phyloP scores from a whole-genome alignment of 2,888 invertebrate genomes.

The Iselma pallidipennis region DNA sequence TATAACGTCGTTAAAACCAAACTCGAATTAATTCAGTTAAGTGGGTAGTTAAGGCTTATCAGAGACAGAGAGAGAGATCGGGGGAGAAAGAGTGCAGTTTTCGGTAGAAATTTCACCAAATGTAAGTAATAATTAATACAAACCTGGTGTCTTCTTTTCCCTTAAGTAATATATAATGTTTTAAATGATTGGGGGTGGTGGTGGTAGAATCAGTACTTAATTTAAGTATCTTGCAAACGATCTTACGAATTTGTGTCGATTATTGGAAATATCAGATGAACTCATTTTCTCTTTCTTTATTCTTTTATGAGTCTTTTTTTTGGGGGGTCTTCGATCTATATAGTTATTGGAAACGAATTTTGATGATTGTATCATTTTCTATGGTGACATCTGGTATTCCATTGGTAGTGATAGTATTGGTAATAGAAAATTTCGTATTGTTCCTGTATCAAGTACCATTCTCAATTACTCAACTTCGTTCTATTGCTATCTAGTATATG shows the following conservation, averaged over 20 bases:
- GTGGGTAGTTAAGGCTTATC: neutral
- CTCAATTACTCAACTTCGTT: neutral
- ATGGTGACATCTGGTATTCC: neutral
- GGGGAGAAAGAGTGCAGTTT: too few species aligned
- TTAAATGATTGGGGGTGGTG: neutral
- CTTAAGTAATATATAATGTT: neutral
- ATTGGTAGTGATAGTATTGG: neutral
- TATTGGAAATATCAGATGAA: neutral
- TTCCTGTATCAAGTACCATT: neutral
- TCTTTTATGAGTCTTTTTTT: too few species aligned
- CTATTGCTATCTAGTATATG: too few species aligned
- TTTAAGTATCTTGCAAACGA: neutral
- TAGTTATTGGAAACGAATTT: neutral
- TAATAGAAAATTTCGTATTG: neutral
- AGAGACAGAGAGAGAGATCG: neutral
- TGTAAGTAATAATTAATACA: neutral
- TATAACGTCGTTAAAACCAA: conserved; percentile 2
- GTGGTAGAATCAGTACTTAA: neutral
- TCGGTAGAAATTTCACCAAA: neutral
- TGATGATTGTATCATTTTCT: neutral
- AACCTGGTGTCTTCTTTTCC: neutral
- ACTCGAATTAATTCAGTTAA: neutral
- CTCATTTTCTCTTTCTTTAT: neutral
- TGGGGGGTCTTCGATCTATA: neutral
- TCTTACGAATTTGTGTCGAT: neutral